phyloP scores from a whole-genome alignment of 2,888 invertebrate genomes.

The Sphaeridia pumilis region DNA sequence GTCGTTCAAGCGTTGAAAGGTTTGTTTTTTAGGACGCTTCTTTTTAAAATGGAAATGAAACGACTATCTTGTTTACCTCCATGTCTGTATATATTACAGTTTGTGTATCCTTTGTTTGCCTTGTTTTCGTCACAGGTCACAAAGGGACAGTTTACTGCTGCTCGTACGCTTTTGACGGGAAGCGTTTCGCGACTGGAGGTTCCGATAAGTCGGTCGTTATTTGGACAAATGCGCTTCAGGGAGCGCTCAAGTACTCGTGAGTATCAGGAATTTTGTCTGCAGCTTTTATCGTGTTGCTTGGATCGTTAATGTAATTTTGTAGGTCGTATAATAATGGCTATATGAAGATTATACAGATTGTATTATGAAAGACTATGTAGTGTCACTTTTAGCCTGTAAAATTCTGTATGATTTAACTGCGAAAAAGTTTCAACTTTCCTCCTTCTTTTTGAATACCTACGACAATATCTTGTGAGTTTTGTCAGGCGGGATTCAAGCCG shows the following conservation, averaged over 20 bases:
- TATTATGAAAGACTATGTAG: no score
- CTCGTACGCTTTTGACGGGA: slow-evolving; percentile 84
- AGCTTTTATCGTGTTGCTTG: no score
- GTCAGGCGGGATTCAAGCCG: no score
- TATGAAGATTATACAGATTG: no score
- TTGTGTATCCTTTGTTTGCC: not conserved
- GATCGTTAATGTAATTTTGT: no score
- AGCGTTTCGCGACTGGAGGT: slow-evolving; percentile 91
- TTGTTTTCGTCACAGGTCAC: slow-evolving; percentile 49
- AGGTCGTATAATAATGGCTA: no score
- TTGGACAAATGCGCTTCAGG: slow-evolving; percentile 93
- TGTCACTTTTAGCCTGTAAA: no score
- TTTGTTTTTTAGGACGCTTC: slow-evolving; percentile 27
- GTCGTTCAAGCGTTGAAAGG: slow-evolving; percentile 83
- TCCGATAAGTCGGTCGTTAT: slow-evolving; percentile 96
- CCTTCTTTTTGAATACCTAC: no score
- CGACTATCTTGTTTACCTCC: no score
- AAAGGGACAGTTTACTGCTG: slow-evolving; percentile 88
- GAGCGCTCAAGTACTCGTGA: slow-evolving; percentile 88
- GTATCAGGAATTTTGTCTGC: slow-evolving; percentile 38
- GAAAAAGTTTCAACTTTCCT: no score
- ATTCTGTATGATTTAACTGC: no score
- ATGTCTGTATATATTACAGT: not conserved
- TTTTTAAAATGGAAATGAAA: not conserved
- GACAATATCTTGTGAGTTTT: no score